Evolutionary conservation across 2,113 vertebrate genomes (phyloP).

Genomic region (Cebus imitator): DNA sequence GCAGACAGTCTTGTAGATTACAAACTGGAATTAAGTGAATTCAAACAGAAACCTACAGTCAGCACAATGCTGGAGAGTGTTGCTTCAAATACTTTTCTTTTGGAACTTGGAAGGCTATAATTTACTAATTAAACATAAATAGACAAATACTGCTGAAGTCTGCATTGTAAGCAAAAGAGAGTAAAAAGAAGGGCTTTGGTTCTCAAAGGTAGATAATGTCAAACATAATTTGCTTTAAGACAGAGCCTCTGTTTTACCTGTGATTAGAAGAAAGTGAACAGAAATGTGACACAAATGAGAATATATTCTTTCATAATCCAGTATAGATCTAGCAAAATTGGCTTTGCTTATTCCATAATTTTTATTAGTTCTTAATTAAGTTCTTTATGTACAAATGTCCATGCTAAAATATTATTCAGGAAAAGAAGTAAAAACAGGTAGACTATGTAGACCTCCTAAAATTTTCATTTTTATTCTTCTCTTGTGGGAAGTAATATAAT

Average conservation of each 20-base stretch:
- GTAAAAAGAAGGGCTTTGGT: not conserved
- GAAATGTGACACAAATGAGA: not conserved
- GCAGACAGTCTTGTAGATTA: not conserved
- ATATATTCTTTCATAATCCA: not conserved
- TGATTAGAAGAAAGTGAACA: not conserved
- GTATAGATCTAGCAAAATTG: not conserved
- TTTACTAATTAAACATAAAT: slow-evolving; percentile 27
- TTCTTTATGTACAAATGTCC: not conserved
- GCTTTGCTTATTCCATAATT: not conserved
- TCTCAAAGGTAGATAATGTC: not conserved
- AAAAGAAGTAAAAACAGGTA: not conserved
- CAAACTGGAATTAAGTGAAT: not conserved
- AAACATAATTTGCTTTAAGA: not conserved
- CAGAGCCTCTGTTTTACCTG: not conserved
- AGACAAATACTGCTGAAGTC: not conserved
- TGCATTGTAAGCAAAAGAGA: not conserved
- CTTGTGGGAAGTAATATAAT: not conserved
- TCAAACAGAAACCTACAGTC: not conserved
- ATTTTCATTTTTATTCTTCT: not conserved
- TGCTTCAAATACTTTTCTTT: not conserved
- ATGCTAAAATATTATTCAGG: not conserved
- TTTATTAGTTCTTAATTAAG: not conserved
- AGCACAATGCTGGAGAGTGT: not conserved
- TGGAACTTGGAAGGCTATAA: not conserved
- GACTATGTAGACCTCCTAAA: not conserved